These are phyloP conservation scores for Sebastes paucispinis DNA, from an alignment of 2,797 vertebrate genomes.

Conservation along the genomic window DNA sequence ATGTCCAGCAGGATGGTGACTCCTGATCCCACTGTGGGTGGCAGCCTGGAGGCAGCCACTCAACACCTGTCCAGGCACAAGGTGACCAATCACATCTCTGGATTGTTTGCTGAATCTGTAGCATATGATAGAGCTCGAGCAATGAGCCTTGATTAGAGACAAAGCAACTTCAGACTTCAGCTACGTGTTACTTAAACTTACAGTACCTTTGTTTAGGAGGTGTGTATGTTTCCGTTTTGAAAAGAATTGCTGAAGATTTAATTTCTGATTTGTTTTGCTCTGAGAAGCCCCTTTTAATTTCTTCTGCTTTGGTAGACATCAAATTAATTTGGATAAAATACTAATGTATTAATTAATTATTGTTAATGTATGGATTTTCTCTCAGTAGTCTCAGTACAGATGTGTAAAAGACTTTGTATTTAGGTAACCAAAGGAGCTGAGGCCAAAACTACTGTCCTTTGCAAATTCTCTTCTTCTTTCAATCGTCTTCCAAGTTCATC, in stretches of 20 bases:
- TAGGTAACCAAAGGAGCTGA: not conserved
- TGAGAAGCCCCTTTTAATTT: not conserved
- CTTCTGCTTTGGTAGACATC: not conserved
- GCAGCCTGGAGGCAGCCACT: conserved; percentile 89
- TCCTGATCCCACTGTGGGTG: conserved; percentile 87
- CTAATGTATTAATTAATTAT: not conserved
- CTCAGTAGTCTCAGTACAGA: not conserved
- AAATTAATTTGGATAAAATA: not conserved
- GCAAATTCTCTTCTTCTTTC: not conserved
- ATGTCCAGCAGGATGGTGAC: conserved; percentile 95
- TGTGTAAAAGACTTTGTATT: not conserved
- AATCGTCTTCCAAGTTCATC: not conserved
- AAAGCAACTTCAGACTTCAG: not conserved
- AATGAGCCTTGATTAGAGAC: not conserved
- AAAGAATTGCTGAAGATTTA: too few relatives aligned
- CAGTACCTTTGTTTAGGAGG: not conserved
- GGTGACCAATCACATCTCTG: conserved; percentile 74
- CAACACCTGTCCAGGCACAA: conserved; percentile 96
- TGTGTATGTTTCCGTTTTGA: not conserved
- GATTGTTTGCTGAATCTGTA: not conserved
- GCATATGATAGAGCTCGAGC: not conserved
- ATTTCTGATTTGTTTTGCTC: too few relatives aligned
- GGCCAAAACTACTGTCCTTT: not conserved
- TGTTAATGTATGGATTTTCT: not conserved
- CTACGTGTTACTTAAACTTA: not conserved